Base-by-base conservation (phyloP, 1,140 invertebrate genomes). In the Micrasema longulum region DNA sequence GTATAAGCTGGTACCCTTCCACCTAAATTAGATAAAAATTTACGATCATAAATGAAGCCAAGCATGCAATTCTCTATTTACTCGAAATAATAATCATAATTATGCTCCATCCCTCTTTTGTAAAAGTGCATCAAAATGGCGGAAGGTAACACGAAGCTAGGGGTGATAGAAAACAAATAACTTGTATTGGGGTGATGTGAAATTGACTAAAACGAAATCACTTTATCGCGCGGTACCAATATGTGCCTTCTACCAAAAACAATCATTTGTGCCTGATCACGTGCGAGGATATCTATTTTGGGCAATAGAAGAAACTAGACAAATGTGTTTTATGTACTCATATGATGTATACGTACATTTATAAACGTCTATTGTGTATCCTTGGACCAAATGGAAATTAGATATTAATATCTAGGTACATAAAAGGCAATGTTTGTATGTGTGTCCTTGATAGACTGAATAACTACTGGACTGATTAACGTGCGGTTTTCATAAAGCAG, bases 141-240 rank as follows among this genome's bases (percentile, higher is more conserved):
- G 62, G 23, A 45, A 26, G 41, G 2, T 14, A 60, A 38, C 55
- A 23, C 16, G 36, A 23, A 38, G 55, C n/a, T 38, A 60, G 64
- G 67, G 53, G 67, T 45, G 50, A 57, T 45, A 41, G 41, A 35
- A 70, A 70, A 70, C 43, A 50, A 70, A 70, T 38, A 70, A 18
- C 10, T 50, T 41, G 41, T 38, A 62, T 38, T 47, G 47, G 62
- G 48, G 60, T 22, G 48, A 57, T 43, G 62, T 57, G 31, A 60
- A 71, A 65, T 71, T 52, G 47, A 45, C 35, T 65, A 31, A 53
- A 55, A 41, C 60, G 36, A 71, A 71, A 71, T 71, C 63, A 65
- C 70, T 71, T 57, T 65, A 66, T 71, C 63, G 70, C 52, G 69
- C 70, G 62, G 70, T 71, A 47, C 70, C 70, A 71, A 65, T 55